These are phyloP conservation scores for Wiebesia pumilae DNA, from an alignment of 1,140 invertebrate genomes.

Conservation along the genomic window DNA sequence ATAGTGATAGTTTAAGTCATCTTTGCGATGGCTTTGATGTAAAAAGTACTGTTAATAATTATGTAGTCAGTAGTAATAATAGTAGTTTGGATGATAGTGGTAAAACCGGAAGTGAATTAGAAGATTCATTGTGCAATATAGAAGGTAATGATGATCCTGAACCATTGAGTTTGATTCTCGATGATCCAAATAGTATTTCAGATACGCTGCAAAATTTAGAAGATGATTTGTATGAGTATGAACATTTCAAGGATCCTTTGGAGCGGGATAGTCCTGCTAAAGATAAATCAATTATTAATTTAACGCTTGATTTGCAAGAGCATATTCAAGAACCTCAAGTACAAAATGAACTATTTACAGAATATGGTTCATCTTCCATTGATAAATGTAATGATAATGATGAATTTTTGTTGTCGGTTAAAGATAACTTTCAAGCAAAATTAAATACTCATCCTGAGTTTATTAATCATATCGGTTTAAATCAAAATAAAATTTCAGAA, in stretches of 20 bases:
- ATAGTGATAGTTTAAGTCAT: conserved; percentile 56
- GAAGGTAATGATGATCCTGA: conserved; percentile 64
- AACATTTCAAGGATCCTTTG: conserved; percentile 62
- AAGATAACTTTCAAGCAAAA: conserved; percentile 19
- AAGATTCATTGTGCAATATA: conserved; percentile 61
- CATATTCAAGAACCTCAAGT: conserved; percentile 40
- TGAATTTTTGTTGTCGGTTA: background rate
- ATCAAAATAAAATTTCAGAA: conserved; percentile 4
- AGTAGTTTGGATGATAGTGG: conserved; percentile 67
- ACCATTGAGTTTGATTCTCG: conserved; percentile 65
- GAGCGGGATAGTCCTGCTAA: conserved; percentile 54
- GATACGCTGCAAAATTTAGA: conserved; percentile 62
- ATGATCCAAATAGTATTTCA: conserved; percentile 61
- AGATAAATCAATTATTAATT: conserved; percentile 37
- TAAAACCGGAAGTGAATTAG: conserved; percentile 62
- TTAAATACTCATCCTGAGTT: conserved; percentile 7
- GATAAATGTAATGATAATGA: conserved; percentile 32
- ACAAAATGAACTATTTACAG: conserved; percentile 50
- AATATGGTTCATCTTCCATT: conserved; percentile 14
- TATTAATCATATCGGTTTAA: conserved; percentile 7
- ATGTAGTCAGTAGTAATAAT: conserved; percentile 63
- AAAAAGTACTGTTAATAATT: conserved; percentile 57
- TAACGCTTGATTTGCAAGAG: conserved; percentile 36
- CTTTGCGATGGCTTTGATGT: conserved; percentile 53
- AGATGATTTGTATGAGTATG: conserved; percentile 73